phyloP scores from a whole-genome alignment of 2,797 vertebrate species.

The Lemur catta region DNA sequence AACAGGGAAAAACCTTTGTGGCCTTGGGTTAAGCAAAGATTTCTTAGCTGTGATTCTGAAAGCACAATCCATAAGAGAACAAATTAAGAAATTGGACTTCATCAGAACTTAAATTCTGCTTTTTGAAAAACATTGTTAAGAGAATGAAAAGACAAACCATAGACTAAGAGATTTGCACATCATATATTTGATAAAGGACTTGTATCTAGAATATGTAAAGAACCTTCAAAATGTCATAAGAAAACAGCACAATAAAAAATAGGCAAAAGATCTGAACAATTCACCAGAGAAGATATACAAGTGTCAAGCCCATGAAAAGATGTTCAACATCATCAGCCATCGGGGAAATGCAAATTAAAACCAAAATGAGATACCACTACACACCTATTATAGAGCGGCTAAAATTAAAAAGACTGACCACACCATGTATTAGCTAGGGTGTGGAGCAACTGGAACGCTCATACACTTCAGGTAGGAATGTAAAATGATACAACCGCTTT shows the following conservation, averaged over 20 bases:
- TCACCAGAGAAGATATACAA: neutral
- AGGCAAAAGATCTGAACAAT: neutral
- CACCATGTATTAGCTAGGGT: no score
- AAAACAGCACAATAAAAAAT: neutral
- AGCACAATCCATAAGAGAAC: neutral
- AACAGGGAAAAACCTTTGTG: neutral
- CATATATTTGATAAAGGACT: neutral
- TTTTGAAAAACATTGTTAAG: neutral
- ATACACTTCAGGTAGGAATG: neutral
- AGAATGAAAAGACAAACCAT: neutral
- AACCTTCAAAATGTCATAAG: neutral
- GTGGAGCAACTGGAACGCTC: neutral
- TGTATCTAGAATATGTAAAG: neutral
- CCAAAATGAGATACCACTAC: neutral
- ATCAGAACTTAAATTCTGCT: neutral
- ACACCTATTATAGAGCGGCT: neutral
- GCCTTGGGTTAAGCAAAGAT: neutral
- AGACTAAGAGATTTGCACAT: neutral
- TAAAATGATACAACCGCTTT: neutral
- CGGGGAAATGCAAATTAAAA: neutral
- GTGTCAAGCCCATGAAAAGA: neutral
- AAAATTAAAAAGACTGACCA: neutral
- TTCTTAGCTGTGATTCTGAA: neutral
- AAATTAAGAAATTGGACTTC: neutral
- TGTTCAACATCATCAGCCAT: neutral